Evolutionary conservation across 2,113 vertebrate genomes (phyloP).

Genomic region (Australoheros scitulus): DNA sequence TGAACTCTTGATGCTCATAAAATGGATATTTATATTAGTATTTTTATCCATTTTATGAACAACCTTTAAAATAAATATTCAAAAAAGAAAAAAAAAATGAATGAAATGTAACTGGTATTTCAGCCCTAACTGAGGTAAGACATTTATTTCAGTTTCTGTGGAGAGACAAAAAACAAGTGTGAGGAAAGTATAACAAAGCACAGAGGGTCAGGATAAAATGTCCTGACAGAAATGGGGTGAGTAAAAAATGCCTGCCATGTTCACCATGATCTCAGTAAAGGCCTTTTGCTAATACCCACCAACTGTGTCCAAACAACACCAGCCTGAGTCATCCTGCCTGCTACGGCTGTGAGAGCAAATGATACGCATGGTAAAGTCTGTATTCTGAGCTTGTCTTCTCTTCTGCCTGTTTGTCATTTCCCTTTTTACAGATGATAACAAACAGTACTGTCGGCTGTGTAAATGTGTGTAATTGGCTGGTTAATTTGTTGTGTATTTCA

Average conservation of each 20-base stretch:
- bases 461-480: background rate
- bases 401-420: conserved; percentile 15
- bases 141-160: background rate
- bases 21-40: fast-evolving
- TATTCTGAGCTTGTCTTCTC: conserved; percentile 26
- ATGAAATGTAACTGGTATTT: background rate
- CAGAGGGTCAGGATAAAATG: conserved; percentile 4
- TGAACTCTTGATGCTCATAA: background rate
- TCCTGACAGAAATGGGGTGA: background rate
- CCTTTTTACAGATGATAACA: background rate
- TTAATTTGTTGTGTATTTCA: conserved; percentile 70
- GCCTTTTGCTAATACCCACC: conserved; percentile 67
- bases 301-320: conserved; percentile 62
- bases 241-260: conserved; percentile 52
- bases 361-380: conserved; percentile 9
- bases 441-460: background rate
- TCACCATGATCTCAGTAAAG: conserved; percentile 47
- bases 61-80: background rate
- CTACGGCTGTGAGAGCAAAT: conserved; percentile 4
- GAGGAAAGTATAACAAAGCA: background rate
- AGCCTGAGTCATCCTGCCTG: conserved; percentile 68
- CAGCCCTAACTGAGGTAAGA: background rate
- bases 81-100: background rate
- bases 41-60: background rate
- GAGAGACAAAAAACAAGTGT: background rate